Evolutionary conservation across 1,140 invertebrate genomes (phyloP).

Genomic region (Drosophila pseudoananassae): DNA sequence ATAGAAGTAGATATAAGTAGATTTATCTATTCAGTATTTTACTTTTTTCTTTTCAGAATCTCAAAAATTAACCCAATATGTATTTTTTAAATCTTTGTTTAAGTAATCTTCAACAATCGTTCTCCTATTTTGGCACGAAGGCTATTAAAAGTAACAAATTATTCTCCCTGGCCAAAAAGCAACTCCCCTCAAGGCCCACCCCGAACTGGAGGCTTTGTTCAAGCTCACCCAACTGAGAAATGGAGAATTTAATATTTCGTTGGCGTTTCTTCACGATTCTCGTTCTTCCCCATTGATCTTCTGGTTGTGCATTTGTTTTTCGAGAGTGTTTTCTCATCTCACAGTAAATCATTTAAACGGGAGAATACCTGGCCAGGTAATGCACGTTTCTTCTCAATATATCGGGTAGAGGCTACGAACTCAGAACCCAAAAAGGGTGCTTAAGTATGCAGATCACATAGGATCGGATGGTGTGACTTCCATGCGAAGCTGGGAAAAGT

Average conservation of each 20-base stretch:
- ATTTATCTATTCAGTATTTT: too few relatives aligned
- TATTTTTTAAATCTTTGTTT: not conserved
- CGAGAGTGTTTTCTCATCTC: slow-evolving; percentile 46
- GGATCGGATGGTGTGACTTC: slow-evolving; percentile 2
- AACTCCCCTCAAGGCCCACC: slow-evolving; percentile 14
- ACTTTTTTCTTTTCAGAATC: not conserved
- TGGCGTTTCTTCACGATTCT: slow-evolving; percentile 26
- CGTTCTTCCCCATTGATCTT: slow-evolving; percentile 19
- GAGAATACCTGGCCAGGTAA: slow-evolving; percentile 25
- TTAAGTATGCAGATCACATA: slow-evolving; percentile 42
- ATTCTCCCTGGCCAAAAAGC: slow-evolving; percentile 18
- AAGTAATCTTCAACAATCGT: not conserved
- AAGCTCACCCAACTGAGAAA: slow-evolving; percentile 35
- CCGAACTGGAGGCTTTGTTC: slow-evolving; percentile 8
- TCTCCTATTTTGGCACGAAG: slow-evolving; percentile 11
- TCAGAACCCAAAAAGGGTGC: slow-evolving; percentile 1
- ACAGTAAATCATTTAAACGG: slow-evolving; percentile 39
- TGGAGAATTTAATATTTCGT: slow-evolving; percentile 39
- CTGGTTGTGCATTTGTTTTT: slow-evolving; percentile 15
- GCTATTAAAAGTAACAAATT: slow-evolving; percentile 29
- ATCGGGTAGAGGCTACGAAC: not conserved
- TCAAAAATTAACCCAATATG: too few relatives aligned
- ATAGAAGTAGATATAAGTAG: too few relatives aligned
- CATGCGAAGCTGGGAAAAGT: slow-evolving; percentile 25
- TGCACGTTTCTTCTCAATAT: slow-evolving; percentile 15